Evolutionary conservation across 2,113 vertebrate species (phyloP).

Genomic region (Pedetes capensis): DNA sequence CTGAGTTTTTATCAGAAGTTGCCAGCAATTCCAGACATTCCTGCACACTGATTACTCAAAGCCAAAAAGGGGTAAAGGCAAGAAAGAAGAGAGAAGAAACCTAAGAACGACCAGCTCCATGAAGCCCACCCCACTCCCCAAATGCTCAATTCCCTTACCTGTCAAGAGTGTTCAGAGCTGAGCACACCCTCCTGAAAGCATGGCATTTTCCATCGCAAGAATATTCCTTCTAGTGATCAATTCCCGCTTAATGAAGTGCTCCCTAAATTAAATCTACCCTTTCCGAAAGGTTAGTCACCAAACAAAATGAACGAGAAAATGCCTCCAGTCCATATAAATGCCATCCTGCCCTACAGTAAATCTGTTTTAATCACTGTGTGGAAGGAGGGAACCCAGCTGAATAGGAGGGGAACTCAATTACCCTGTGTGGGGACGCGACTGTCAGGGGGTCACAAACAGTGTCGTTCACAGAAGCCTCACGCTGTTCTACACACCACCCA

Average conservation of each 20-base stretch:
- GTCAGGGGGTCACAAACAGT: constrained; percentile 63
- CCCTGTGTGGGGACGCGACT: constrained; percentile 32
- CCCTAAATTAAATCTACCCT: constrained; percentile 77
- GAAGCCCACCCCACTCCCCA: neutral
- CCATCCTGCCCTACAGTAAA: constrained; percentile 76
- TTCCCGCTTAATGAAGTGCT: constrained; percentile 76
- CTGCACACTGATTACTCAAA: neutral
- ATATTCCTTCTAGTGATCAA: constrained; percentile 28
- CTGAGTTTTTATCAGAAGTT: neutral
- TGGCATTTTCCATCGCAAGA: constrained; percentile 55
- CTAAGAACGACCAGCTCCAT: neutral
- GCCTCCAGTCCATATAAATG: constrained; percentile 59
- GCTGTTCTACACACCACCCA: neutral
- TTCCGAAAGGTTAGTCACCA: constrained; percentile 72
- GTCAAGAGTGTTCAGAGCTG: constrained; percentile 27
- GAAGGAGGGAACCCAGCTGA: constrained; percentile 61
- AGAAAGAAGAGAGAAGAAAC: neutral
- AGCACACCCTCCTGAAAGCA: constrained; percentile 19
- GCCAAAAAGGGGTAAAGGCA: neutral
- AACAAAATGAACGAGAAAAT: constrained; percentile 77
- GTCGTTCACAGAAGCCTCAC: neutral
- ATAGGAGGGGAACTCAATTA: constrained; percentile 77
- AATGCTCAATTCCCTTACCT: constrained; percentile 8
- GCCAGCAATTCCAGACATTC: accelerated
- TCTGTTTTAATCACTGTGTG: constrained; percentile 77